Evolutionary conservation across 2,888 invertebrate genomes (phyloP).

Genomic region (Xylophagus ater): DNA sequence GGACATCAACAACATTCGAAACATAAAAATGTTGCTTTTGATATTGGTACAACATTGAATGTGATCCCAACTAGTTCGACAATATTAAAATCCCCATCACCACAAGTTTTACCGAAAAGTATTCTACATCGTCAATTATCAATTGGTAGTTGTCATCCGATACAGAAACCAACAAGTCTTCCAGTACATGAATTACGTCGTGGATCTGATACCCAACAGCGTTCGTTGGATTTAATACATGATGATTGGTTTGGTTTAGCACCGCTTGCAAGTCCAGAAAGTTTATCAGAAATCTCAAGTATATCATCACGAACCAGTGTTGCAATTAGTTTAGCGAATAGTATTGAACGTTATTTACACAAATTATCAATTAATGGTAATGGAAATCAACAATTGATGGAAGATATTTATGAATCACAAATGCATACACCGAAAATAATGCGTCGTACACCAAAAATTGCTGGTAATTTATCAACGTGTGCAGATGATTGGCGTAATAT

Average conservation of each 20-base stretch:
- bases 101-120: slow-evolving; percentile 21
- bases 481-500: slow-evolving; percentile 52
- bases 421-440: slow-evolving; percentile 47
- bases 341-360: slow-evolving; percentile 36
- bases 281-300: slow-evolving; percentile 69
- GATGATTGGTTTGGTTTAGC: slow-evolving; percentile 60
- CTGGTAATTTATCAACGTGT: slow-evolving; percentile 51
- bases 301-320: slow-evolving; percentile 57
- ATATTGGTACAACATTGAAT: too few species aligned
- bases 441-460: slow-evolving; percentile 53
- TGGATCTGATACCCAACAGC: slow-evolving; percentile 27
- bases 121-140: slow-evolving; percentile 18
- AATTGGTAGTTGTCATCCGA: slow-evolving; percentile 8
- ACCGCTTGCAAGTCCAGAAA: slow-evolving; percentile 73
- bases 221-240: slow-evolving; percentile 44
- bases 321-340: slow-evolving; percentile 39
- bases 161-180: slow-evolving; percentile 26
- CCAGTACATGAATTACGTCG: slow-evolving; percentile 28
- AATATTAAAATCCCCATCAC: slow-evolving; percentile 18
- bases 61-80: neutral
- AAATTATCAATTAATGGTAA: slow-evolving; percentile 24
- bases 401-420: slow-evolving; percentile 38
- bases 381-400: slow-evolving; percentile 27
- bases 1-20: slow-evolving; percentile 17
- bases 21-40: slow-evolving; percentile 34